phyloP scores from a whole-genome alignment of 2,113 vertebrate species.

The Megaceryle maxima region DNA sequence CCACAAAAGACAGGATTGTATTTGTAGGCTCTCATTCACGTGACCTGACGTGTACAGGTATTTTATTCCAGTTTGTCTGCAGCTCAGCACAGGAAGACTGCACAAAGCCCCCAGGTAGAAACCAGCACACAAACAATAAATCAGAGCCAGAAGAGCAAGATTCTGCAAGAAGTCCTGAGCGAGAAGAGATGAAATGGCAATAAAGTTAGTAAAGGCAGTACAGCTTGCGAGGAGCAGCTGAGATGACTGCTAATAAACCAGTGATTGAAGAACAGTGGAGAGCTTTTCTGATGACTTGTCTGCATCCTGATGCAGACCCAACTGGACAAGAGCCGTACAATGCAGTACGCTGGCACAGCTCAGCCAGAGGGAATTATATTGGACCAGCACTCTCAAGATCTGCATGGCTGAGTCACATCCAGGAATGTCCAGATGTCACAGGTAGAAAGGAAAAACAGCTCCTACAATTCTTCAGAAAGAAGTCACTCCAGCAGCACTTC shows the following conservation, averaged over 20 bases:
- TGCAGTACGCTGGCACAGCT: not conserved
- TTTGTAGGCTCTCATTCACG: not conserved
- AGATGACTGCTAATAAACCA: not conserved
- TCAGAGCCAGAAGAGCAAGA: not conserved
- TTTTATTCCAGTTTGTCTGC: not conserved
- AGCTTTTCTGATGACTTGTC: not conserved
- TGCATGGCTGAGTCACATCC: not conserved
- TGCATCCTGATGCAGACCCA: not conserved
- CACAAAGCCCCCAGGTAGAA: not conserved
- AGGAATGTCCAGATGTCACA: not conserved
- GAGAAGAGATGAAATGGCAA: not conserved
- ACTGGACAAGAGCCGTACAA: not conserved
- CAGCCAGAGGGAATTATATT: not conserved
- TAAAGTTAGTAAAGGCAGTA: not conserved
- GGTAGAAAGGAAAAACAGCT: not conserved
- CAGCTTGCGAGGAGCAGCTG: not conserved
- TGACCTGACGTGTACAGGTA: not conserved
- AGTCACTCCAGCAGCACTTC: not conserved
- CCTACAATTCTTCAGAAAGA: not conserved
- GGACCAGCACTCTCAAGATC: not conserved
- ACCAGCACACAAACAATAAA: not conserved
- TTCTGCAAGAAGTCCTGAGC: not conserved
- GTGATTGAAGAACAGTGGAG: not conserved
- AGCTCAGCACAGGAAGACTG: not conserved
- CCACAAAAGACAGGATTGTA: not conserved